Base-by-base conservation (phyloP, 2,797 vertebrate species). In the Hydrophis major region DNA sequence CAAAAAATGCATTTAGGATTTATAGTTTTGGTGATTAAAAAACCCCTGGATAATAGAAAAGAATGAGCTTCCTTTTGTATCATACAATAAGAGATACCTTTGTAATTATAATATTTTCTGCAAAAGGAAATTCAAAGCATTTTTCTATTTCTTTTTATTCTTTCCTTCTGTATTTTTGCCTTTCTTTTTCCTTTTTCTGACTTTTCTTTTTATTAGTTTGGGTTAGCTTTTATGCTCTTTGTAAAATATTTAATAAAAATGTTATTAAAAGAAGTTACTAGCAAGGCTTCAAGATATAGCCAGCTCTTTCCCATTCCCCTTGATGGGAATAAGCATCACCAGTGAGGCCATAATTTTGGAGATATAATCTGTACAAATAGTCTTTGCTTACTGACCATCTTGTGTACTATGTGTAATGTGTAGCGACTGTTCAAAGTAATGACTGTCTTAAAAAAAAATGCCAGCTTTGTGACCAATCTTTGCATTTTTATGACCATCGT, bases 211-310 rank as follows among this genome's bases (percentile, higher is more conserved):
- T 74, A 74, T 74, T 74, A 74, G n/a, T 74, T 74, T 74, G n/a
- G 3, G 16, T 74, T 32, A 3, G n/a, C n/a, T 69, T 32, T 69
- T 69, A 69, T 69, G 66, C 66, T 69, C 66, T 32, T 69, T 69
- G 16, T 74, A 74, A 74, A 74, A 74, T 37, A 14, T 37, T 74
- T 74, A 32, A 74, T 74, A 37, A 74, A 18, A 74, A 18, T 37
- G n/a, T 74, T 37, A 18, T 74, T 32, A 37, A 74, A 63, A 56
- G 92, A 94, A 86, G 96, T 60, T 22, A 94, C 1, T 88, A 86
- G 47, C 37, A 78, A 42, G 37, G 74, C 37, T 83, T 83, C 37
- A 83, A 83, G 37, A 25, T 25, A 10, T 47, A 10, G 4, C 20
- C 37, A 47, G 20, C 37, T 47, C 20, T 42, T 47, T 83, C 37